Evolutionary conservation across 2,113 vertebrate species (phyloP).

Genomic region (Numida meleagris): DNA sequence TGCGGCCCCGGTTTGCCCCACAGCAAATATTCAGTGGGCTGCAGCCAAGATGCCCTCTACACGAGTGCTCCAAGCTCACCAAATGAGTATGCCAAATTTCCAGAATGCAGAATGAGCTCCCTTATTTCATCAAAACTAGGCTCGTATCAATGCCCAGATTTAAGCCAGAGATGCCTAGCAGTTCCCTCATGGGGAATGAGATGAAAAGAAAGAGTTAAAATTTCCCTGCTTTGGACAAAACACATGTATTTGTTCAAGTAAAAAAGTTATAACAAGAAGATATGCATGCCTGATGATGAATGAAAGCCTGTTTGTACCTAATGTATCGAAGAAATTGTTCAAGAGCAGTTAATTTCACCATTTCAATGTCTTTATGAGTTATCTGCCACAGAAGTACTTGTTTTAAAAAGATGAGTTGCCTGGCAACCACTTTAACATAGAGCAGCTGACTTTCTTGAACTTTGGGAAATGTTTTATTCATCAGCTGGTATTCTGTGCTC

Average conservation of each 20-base stretch:
- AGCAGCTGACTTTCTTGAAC: constrained; percentile 76
- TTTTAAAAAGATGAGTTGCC: constrained; percentile 78
- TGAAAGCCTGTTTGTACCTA: constrained; percentile 58
- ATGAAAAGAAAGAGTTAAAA: constrained; percentile 70
- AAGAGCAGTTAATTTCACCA: constrained; percentile 70
- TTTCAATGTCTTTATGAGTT: constrained; percentile 73
- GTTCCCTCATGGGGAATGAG: constrained; percentile 27
- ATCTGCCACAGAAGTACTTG: constrained; percentile 74
- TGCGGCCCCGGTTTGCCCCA: not conserved
- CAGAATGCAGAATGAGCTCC: constrained; percentile 41
- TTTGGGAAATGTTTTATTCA: constrained; percentile 79
- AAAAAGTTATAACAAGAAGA: constrained; percentile 67
- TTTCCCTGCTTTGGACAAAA: constrained; percentile 67
- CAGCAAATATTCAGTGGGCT: not conserved
- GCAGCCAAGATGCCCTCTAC: not conserved
- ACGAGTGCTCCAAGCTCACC: not conserved
- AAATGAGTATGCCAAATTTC: not conserved
- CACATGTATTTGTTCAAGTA: constrained; percentile 65
- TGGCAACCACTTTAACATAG: constrained; percentile 77
- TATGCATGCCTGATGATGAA: constrained; percentile 71
- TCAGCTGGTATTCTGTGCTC: constrained; percentile 71
- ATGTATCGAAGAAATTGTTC: constrained; percentile 69
- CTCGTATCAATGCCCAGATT: not conserved
- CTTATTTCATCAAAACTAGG: constrained; percentile 31
- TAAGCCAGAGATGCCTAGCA: not conserved